Evolutionary conservation across 1,140 invertebrate genomes (phyloP).

Genomic region (Helicoverpa armigera): DNA sequence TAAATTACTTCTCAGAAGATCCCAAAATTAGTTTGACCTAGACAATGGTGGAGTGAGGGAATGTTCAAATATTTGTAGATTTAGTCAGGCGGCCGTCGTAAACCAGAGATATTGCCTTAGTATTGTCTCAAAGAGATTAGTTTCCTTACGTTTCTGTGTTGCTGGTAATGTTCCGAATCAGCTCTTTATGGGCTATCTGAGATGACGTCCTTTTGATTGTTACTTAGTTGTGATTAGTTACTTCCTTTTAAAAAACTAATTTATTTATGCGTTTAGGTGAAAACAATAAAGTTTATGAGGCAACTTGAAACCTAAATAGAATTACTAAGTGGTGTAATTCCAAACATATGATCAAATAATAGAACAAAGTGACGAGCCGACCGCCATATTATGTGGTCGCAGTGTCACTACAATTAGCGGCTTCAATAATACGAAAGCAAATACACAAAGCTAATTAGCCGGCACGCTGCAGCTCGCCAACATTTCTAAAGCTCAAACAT

Average conservation of each 20-base stretch:
- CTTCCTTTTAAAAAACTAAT: too few species aligned
- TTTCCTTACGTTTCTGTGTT: slow-evolving; percentile 74
- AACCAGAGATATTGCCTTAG: slow-evolving; percentile 79
- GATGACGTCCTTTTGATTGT: slow-evolving; percentile 7
- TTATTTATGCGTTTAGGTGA: too few species aligned
- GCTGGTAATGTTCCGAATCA: slow-evolving; percentile 57
- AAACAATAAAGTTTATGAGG: too few species aligned
- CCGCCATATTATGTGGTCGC: slow-evolving; percentile 17
- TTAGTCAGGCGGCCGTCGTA: slow-evolving; percentile 73
- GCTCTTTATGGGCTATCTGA: slow-evolving; percentile 26
- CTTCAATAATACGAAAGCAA: slow-evolving; percentile 35
- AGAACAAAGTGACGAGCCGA: background rate
- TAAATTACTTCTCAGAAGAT: slow-evolving; percentile 76
- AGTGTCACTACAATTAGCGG: slow-evolving; percentile 8
- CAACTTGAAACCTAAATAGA: too few species aligned
- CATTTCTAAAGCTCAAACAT: slow-evolving; percentile 26
- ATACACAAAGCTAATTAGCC: slow-evolving; percentile 27
- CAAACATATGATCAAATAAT: background rate
- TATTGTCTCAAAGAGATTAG: slow-evolving; percentile 83
- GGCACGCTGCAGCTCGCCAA: slow-evolving; percentile 8
- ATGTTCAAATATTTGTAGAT: slow-evolving; percentile 84
- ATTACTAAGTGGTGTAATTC: too few species aligned
- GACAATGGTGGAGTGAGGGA: slow-evolving; percentile 75
- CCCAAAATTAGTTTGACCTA: slow-evolving; percentile 83
- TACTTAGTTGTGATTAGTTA: background rate